Base-by-base conservation (phyloP, 92 coral and sea anemone species). In the Zoanthus gigantus region DNA sequence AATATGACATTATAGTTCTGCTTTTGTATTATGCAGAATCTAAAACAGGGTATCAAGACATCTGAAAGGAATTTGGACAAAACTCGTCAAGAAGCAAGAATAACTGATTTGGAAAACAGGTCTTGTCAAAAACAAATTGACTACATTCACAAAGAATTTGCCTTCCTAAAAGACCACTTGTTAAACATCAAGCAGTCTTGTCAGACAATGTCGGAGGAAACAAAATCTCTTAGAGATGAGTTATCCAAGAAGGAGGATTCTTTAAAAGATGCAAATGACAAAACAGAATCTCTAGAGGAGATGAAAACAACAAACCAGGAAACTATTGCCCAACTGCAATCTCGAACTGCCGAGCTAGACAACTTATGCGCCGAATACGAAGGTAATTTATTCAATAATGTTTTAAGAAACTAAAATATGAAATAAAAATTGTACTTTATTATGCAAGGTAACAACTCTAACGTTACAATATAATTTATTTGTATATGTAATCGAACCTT, bases 41-140 rank as follows among this genome's bases (percentile, higher is more conserved):
- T 95, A 47, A 90, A 93, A 46, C 95, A 93, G 72, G 63, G 77
- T 47, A 95, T 95, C 76, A 92, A 92, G 48, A 60, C 88, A 10
- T 93, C 96, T 15, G 94, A 91, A 86, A 91, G 91, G 78, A 91
- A 67, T 52, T 90, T 95, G 23, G 98, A 95, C 79, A 84, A 86
- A 7, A 89, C 89, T 50, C 90, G 96, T 48, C 90, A 91, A 6
- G 98, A 93, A 66, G 93, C 96, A 44, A 88, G 88, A 74, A 82
- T 95, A 28, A 86, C 93, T 5, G 98, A 95, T 32, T 82, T 50
- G 8, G 96, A 95, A 66, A 89, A 84, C 71, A 93, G 90, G 72
- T 82, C 88, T 61, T 95, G 92, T 75, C 96, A 93, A 30, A 85
- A 92, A 71, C 96, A 95, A 74, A 89, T 95, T 17, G 98, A 95